phyloP scores from a whole-genome alignment of 1,140 invertebrate genomes.

The Heliconius hermathena region DNA sequence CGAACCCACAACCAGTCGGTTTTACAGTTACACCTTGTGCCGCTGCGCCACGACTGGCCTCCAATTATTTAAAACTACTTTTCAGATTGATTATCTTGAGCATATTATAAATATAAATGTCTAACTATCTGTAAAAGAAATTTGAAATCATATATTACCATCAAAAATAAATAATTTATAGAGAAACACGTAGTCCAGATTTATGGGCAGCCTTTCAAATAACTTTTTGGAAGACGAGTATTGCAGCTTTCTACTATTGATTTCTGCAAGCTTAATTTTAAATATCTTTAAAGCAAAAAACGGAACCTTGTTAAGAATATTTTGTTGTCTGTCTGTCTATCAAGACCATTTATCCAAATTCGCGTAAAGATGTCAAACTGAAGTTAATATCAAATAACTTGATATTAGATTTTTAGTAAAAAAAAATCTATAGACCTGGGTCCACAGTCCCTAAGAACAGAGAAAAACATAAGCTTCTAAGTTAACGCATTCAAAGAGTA shows the following conservation, averaged over 20 bases:
- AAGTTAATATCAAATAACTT: too few species aligned
- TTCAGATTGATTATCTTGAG: not conserved
- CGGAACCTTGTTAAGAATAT: not conserved
- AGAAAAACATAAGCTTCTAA: too few species aligned
- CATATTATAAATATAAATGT: not conserved
- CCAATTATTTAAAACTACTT: not conserved
- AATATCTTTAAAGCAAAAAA: not conserved
- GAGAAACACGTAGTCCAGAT: conserved; percentile 32
- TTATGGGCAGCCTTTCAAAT: conserved; percentile 48
- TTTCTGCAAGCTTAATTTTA: conserved; percentile 37
- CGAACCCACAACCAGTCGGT: too few species aligned
- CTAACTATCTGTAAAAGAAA: not conserved
- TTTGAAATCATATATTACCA: conserved; percentile 9
- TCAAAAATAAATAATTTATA: conserved; percentile 21
- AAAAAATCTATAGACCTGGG: too few species aligned
- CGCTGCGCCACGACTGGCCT: too few species aligned
- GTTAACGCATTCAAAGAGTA: too few species aligned
- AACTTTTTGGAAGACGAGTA: conserved; percentile 38
- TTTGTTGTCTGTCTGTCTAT: not conserved
- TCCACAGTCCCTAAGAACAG: too few species aligned
- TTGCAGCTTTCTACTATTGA: conserved; percentile 52
- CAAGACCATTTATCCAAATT: too few species aligned
- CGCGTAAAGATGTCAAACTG: too few species aligned
- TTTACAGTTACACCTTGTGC: too few species aligned
- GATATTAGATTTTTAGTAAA: too few species aligned